Base-by-base conservation (phyloP, 2,888 invertebrate species). In the Agapostemon virescens region DNA sequence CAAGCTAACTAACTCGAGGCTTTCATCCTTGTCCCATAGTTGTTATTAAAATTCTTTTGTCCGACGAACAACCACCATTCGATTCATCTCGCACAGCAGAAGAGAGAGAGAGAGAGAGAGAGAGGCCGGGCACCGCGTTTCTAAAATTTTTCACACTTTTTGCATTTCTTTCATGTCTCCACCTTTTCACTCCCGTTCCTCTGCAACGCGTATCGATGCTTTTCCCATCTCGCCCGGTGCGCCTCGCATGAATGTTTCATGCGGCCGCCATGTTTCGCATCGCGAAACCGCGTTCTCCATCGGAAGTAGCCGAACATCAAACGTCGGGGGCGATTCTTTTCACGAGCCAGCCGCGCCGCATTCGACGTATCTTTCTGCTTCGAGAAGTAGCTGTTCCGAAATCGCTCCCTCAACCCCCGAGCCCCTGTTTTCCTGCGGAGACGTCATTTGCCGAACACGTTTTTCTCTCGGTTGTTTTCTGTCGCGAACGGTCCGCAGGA, bases 211-310 rank as follows among this genome's bases (percentile, higher is more conserved):
- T 55, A 42, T 30, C 58, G 45, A 68, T 36, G 63, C 77, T 38
- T n/a, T 49, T 49, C 58, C 55, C 42, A 42, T 52, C 52, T 23
- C 68, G 33, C 61, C 61, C 75, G 40, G 23, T 49, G 20, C 13
- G 30, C n/a, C 15, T 9, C n/a, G 33, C 76, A 74, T 74, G 76
- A 77, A 77, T 68, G 75, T 74, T 74, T 55, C 78, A 70, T 66
- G 55, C 61, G n/a, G 15, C 64, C 52, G 42, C 64, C 36, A 38
- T n/a, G 30, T 66, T 70, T 42, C 42, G 69, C 26, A 67, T 33
- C 40, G 68, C 68, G 71, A n/a, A 63, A 79, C 49, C 79, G 49
- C 49, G 40, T 79, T 40, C 45, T 33, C 69, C 69, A 61, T 81
- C 67, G 72, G 52, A 75, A 67, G 55, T 52, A 52, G 58, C 66